Evolutionary conservation across 2,888 invertebrate genomes (phyloP).

Genomic region (Leucophenga montana): DNA sequence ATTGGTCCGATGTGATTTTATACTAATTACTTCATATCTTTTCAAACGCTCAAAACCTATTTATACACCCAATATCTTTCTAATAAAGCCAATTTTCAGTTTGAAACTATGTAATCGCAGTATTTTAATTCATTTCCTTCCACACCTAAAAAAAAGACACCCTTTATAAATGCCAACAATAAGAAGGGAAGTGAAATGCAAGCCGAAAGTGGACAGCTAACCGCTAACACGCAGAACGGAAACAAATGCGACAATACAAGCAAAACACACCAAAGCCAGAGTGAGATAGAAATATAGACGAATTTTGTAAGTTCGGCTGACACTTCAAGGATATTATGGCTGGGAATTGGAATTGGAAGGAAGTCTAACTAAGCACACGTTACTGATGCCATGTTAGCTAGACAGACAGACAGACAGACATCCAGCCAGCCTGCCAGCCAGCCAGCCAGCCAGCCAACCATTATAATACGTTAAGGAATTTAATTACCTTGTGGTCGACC

Average conservation of each 20-base stretch:
- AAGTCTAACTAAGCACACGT: background rate
- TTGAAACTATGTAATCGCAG: no score
- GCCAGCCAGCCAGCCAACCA: background rate
- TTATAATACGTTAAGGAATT: conserved; percentile 52
- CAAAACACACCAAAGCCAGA: background rate
- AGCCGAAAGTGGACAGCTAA: background rate
- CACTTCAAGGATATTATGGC: background rate
- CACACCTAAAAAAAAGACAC: no score
- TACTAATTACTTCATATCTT: no score
- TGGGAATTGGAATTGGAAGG: no score
- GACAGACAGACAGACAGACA: no score
- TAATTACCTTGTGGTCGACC: conserved; percentile 57
- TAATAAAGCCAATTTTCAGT: no score
- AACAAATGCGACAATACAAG: background rate
- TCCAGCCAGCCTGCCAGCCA: background rate
- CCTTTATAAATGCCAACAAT: no score
- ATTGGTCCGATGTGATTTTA: no score
- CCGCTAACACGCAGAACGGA: background rate
- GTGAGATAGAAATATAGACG: no score
- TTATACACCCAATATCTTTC: no score
- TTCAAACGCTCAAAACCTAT: no score
- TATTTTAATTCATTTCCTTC: no score
- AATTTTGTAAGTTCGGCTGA: background rate
- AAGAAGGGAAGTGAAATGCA: conserved; percentile 1
- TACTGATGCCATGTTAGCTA: background rate